A percentile compares a stretch with the other conserved stretches of the same genome.
Evolutionary conservation across 2,113 vertebrate genomes (phyloP).

Genomic region (Zosterops japonicus): DNA sequence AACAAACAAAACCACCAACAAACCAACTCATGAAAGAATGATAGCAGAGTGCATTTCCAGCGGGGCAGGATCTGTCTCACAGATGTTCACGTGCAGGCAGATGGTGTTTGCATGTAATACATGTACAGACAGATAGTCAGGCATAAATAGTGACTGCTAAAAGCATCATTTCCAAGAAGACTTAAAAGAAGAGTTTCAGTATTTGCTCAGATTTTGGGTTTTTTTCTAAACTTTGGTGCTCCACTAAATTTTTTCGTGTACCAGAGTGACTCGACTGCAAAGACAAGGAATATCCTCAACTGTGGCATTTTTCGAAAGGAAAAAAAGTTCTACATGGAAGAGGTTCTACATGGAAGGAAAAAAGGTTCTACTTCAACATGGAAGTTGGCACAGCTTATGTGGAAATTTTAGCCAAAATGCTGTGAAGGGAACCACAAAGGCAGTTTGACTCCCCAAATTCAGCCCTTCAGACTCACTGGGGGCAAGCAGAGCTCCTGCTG

Average conservation of each 20-base stretch:
- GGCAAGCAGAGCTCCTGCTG: background rate
- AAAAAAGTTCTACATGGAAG: too few species aligned
- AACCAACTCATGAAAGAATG: background rate
- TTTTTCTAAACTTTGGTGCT: background rate
- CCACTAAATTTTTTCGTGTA: background rate
- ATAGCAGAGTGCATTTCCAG: background rate
- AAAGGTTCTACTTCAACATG: background rate
- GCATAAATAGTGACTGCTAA: background rate
- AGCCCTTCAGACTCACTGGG: background rate
- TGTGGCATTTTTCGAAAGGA: background rate
- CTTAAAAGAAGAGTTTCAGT: background rate
- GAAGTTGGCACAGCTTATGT: background rate
- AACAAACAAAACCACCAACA: background rate
- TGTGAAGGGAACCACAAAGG: background rate
- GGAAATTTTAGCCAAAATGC: background rate
- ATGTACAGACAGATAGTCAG: background rate
- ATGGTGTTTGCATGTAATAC: background rate
- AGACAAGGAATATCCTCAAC: background rate
- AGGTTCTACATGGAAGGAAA: background rate
- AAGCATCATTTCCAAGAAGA: background rate
- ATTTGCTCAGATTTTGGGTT: background rate
- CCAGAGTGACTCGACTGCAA: background rate
- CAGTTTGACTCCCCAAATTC: background rate
- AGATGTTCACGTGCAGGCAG: conserved; percentile 13
- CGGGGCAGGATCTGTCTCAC: background rate